Conservation (phyloP, 2,888 invertebrate genomes). For the Platycheirus albimanus region DNA sequence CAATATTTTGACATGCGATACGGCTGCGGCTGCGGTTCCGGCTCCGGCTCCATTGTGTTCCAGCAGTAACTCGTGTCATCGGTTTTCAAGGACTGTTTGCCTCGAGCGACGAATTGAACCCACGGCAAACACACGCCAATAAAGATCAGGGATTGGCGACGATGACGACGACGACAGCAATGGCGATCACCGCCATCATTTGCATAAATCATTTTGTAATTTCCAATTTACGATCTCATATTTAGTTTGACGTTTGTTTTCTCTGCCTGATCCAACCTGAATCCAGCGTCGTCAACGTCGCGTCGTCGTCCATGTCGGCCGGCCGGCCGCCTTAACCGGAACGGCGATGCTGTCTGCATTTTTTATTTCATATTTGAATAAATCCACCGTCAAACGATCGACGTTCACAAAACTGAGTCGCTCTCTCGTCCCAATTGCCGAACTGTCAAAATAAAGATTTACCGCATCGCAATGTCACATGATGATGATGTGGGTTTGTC, state of each 20-base stretch:
- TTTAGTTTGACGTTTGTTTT: constrained; percentile 38
- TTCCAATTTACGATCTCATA: constrained; percentile 65
- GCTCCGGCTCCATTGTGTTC: too few relatives aligned
- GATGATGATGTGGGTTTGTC: constrained; percentile 34
- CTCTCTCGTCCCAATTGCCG: constrained; percentile 48
- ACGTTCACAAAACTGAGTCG: constrained; percentile 10
- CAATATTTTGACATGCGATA: too few relatives aligned
- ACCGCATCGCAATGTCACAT: constrained; percentile 20
- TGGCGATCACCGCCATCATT: constrained; percentile 58
- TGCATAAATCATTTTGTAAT: constrained; percentile 71
- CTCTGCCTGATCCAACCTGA: constrained; percentile 5
- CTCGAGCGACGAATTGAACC: not conserved
- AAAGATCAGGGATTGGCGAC: constrained; percentile 52
- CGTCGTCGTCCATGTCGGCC: too few relatives aligned
- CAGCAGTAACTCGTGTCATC: not conserved
- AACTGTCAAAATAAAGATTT: constrained; percentile 50
- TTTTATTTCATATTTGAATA: constrained; percentile 62
- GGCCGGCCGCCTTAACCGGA: constrained; percentile 54
- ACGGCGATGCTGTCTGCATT: constrained; percentile 72
- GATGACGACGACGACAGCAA: constrained; percentile 35
- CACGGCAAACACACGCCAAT: not conserved
- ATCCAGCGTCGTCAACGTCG: not conserved
- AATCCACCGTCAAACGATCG: constrained; percentile 10
- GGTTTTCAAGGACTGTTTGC: constrained; percentile 3
- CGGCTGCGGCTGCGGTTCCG: too few relatives aligned